Conservation (phyloP, 2,113 vertebrate species). For the Phylloscopus whistleri region DNA sequence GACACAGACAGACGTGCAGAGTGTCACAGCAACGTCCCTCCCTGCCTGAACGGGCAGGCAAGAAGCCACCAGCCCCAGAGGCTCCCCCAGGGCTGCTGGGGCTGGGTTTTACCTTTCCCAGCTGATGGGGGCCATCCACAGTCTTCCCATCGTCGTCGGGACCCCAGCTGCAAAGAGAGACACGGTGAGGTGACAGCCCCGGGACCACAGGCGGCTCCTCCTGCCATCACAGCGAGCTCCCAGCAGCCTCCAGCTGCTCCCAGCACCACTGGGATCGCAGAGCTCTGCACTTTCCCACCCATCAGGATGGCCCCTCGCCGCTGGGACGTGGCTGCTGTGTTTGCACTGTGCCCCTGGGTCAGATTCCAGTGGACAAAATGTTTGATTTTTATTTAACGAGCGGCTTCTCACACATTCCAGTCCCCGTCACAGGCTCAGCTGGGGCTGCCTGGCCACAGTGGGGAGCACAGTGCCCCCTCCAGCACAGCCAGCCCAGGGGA, state of each 20-base stretch:
- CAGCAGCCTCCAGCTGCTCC: not conserved
- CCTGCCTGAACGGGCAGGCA: accelerated
- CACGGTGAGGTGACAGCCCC: not conserved
- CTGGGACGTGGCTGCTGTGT: accelerated
- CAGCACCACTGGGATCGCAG: not conserved
- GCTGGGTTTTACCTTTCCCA: constrained; percentile 84
- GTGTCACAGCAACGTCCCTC: not conserved
- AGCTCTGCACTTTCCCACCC: not conserved
- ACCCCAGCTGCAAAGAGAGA: constrained; percentile 85
- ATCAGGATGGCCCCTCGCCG: not conserved
- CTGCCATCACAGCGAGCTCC: accelerated
- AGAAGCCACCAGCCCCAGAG: not conserved
- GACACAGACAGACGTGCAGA: not conserved
- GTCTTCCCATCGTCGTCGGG: constrained; percentile 96
- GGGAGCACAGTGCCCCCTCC: not conserved
- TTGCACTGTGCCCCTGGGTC: not conserved
- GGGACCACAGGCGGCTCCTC: accelerated
- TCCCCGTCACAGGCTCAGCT: accelerated
- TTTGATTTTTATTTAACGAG: not conserved
- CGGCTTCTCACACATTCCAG: not conserved
- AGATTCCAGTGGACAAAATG: not conserved
- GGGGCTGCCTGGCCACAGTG: not conserved
- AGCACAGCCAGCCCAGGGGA: not conserved
- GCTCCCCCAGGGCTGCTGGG: not conserved
- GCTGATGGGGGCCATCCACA: constrained; percentile 93